phyloP scores from a whole-genome alignment of 2,113 vertebrate genomes.

The Corythornis cristatus region DNA sequence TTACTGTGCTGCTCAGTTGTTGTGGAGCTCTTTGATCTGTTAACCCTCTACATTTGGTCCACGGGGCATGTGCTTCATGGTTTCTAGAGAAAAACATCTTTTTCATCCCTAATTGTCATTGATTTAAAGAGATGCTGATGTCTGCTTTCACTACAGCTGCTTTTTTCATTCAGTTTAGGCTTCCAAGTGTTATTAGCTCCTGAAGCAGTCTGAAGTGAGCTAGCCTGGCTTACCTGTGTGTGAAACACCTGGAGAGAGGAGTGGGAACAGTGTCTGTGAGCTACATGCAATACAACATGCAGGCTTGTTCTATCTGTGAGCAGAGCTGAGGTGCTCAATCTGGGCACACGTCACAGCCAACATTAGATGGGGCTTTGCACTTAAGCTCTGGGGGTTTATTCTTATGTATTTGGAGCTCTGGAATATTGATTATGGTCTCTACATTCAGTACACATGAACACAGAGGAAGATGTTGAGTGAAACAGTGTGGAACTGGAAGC shows the following conservation, averaged over 20 bases:
- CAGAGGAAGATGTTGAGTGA: neutral
- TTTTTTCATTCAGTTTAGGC: neutral
- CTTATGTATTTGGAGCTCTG: neutral
- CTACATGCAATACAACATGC: neutral
- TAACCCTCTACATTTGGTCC: neutral
- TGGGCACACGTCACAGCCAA: neutral
- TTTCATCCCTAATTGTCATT: accelerated
- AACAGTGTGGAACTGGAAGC: neutral
- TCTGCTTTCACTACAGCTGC: neutral
- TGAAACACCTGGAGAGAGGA: neutral
- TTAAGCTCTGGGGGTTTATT: neutral
- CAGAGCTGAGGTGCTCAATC: neutral
- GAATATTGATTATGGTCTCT: neutral
- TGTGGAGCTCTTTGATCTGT: neutral
- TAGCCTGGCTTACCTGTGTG: neutral
- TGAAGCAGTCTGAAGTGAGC: neutral
- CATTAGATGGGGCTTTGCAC: neutral
- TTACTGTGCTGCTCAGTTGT: neutral
- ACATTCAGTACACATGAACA: no score
- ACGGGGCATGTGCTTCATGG: neutral
- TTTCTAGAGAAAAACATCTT: neutral
- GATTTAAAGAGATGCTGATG: neutral
- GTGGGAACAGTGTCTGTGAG: neutral
- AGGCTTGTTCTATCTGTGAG: neutral
- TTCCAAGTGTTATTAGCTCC: neutral